Evolutionary conservation across 2,888 invertebrate genomes (phyloP), one percentile per base, ranked within the genome.

Genomic region (Drosophila lutescens): DNA sequence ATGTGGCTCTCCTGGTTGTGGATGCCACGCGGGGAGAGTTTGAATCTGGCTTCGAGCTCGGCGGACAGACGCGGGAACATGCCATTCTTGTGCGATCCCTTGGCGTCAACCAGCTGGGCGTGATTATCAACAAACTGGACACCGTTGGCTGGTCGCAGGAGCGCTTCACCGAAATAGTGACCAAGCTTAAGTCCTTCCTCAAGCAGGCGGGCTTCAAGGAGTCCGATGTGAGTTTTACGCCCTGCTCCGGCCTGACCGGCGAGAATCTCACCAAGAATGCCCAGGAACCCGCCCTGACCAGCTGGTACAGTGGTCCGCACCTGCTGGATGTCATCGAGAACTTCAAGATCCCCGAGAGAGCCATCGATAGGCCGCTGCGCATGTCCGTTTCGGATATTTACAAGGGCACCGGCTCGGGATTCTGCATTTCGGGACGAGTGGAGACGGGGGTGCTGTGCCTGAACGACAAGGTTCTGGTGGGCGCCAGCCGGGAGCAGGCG

Each of bases 1-100:
- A 99, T 93, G 99, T 98, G 1, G 99, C 98, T 13, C 93, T 99
- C 36, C 93, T 99, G 23, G 99, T 99, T 0, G 97, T 99, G 0
- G 99, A 99, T 93, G 98, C 99, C 0, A 97, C 97, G 0, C 94
- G 96, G 81, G 99, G 99, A 26, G 99, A 99, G 93, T 99, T 99
- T 93, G 99, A 99, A 92, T 98, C 99, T 44, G 99, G 99, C 1
- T 99, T 99, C 92, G 99, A 99, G 88, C 95, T 96, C 80, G 99
- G 99, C 12, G 99, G 99, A 1, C 99, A 99, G 93, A 99, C 99
- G 0, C 93, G 99, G 73, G 99, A 99, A 92, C 99, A 99, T 93
- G 98, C 99, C 2, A 93, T 99, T 54, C 93, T 99, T n/a, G 96
- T 98, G 2, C 94, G 98, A 13, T 95, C 95, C 77, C 86, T 95